phyloP scores from a whole-genome alignment of 2,113 vertebrate species.

The Cariama cristata region DNA sequence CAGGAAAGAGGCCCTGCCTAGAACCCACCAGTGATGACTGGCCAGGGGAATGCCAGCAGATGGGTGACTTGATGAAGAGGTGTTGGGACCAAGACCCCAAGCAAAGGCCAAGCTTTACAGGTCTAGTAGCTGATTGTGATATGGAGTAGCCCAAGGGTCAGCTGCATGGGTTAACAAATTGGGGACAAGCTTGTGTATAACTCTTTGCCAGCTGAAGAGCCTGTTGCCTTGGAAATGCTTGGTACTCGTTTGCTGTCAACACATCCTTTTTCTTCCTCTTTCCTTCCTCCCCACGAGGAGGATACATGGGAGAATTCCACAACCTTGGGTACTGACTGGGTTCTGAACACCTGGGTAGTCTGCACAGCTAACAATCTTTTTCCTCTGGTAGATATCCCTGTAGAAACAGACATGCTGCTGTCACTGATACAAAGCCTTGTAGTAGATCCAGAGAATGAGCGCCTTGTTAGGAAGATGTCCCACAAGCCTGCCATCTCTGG shows the following conservation, averaged over 20 bases:
- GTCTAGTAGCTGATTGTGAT: not conserved
- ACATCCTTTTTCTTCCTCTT: not conserved
- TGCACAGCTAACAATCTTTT: not conserved
- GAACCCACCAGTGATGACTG: constrained; percentile 74
- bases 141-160: not conserved
- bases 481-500: not conserved
- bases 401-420: constrained; percentile 72
- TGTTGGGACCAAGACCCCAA: constrained; percentile 84
- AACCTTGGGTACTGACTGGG: not conserved
- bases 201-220: accelerated
- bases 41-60: constrained; percentile 80
- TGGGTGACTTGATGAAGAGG: constrained; percentile 82
- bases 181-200: accelerated
- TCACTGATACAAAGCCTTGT: constrained; percentile 66
- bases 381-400: constrained; percentile 51
- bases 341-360: not conserved
- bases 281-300: accelerated
- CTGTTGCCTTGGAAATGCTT: not conserved
- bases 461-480: constrained; percentile 66
- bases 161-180: accelerated
- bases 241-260: not conserved
- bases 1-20: constrained; percentile 80
- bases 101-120: constrained; percentile 78
- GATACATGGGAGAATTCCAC: no score
- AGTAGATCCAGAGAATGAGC: constrained; percentile 35